These are phyloP conservation scores for Pluvialis apricaria DNA, from an alignment of 2,113 vertebrate species.

Conservation along the genomic window DNA sequence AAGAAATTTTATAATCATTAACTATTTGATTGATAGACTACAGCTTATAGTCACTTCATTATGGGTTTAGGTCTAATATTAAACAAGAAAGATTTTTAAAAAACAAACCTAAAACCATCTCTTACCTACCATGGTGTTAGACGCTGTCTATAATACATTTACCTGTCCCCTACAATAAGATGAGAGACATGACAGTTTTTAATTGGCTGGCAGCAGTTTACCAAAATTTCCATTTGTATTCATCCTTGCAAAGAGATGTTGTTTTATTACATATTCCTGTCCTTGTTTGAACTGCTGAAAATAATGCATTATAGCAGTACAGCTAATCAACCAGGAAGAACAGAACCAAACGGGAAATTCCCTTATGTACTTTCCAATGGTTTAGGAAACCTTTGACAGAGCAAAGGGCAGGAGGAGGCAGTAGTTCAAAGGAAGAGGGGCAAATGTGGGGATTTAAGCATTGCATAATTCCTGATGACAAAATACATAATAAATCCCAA, in stretches of 20 bases:
- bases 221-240: neutral
- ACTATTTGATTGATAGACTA: neutral
- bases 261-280: neutral
- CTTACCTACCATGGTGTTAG: neutral
- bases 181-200: neutral
- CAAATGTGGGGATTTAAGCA: neutral
- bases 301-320: neutral
- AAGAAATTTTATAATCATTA: neutral
- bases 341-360: neutral
- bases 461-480: neutral
- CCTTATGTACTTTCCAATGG: constrained; percentile 9
- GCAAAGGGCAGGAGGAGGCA: neutral
- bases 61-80: neutral
- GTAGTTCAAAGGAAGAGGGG: neutral
- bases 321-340: constrained; percentile 6
- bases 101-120: neutral
- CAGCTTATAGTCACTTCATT: neutral
- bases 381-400: neutral
- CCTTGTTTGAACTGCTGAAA: neutral
- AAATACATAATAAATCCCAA: neutral
- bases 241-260: neutral
- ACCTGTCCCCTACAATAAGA: neutral
- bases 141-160: neutral
- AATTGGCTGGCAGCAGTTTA: neutral
- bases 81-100: neutral